These are phyloP conservation scores for Chelonoidis abingdonii DNA, from an alignment of 2,113 vertebrate species.

Conservation along the genomic window DNA sequence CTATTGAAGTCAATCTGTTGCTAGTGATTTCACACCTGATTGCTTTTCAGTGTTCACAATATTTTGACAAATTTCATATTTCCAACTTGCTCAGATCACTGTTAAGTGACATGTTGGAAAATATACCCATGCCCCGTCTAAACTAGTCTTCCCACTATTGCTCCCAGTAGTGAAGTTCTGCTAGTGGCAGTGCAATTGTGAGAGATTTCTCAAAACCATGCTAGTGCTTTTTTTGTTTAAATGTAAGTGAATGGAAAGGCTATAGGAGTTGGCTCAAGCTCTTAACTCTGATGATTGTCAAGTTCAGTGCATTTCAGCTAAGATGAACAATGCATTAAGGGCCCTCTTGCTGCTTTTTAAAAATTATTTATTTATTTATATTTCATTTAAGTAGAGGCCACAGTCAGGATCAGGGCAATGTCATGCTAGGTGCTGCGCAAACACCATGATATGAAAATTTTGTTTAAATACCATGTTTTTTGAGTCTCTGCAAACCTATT, in stretches of 20 bases:
- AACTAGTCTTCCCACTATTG: neutral
- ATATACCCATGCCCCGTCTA: neutral
- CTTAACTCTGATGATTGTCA: neutral
- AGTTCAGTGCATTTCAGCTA: neutral
- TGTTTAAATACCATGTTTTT: neutral
- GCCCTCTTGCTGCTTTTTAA: conserved; percentile 30
- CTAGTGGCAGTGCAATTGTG: neutral
- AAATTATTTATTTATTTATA: too few relatives aligned
- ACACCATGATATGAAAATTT: neutral
- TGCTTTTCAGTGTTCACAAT: neutral
- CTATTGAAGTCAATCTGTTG: neutral
- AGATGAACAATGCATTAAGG: conserved; percentile 19
- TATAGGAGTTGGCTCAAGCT: neutral
- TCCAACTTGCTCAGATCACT: neutral
- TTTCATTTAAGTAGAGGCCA: neutral
- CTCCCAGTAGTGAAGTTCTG: neutral
- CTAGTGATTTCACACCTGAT: neutral
- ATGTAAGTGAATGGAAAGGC: neutral
- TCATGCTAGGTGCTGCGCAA: neutral
- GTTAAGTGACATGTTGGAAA: neutral
- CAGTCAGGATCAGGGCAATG: neutral
- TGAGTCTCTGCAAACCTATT: neutral
- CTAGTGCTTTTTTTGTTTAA: neutral
- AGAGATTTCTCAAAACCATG: neutral
- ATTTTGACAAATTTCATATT: neutral